Evolutionary conservation across 2,888 invertebrate species (phyloP), one percentile per base, ranked within the genome.

Genomic region (Pyrrhia umbra): DNA sequence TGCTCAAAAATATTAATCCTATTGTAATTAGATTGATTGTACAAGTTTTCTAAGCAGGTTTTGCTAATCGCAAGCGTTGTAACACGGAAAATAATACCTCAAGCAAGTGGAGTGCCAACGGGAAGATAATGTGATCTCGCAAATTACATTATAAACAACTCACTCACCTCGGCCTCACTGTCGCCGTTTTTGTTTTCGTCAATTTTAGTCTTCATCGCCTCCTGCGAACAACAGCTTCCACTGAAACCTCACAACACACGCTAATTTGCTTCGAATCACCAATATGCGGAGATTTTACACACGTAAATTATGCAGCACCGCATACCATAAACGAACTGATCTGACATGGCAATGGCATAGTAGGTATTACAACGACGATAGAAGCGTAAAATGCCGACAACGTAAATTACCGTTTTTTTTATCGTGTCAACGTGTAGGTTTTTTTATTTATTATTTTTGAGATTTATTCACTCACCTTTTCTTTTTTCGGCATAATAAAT

Each of bases 161-260:
- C 86, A 89, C 95, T 94, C 80, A 96, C 96, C 95, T 96, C 96
- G 42, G 92, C 85, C 84, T 95, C 95, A 83, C 89, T 92, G 78
- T 95, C 96, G 75, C 95, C 95, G 86, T 90, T 91, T 83, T 95
- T 95, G 81, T 93, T 95, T 87, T 95, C 95, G 82, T 95, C 95
- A 77, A 91, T 90, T 94, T 96, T 96, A 83, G 92, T 95, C 95
- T 96, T 96, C 92, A 95, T 94, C 86, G 92, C 95, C 94, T 95
- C 92, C 91, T 95, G 94, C 74, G 88, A 91, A 91, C 85, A 92
- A 91, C 85, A 84, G 84, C 83, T 84, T 81, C 76, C 91, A 92
- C 92, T 89, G 76, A 85, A 89, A 91, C 88, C 78, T 86, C 92
- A 92, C 92, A 87, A 82, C 88, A 89, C 90, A 76, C 67, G 75